A percentile compares a stretch with the other conserved stretches of the same genome.
phyloP scores from a whole-genome alignment of 2,888 invertebrate genomes.

The Stegophylla sp. region DNA sequence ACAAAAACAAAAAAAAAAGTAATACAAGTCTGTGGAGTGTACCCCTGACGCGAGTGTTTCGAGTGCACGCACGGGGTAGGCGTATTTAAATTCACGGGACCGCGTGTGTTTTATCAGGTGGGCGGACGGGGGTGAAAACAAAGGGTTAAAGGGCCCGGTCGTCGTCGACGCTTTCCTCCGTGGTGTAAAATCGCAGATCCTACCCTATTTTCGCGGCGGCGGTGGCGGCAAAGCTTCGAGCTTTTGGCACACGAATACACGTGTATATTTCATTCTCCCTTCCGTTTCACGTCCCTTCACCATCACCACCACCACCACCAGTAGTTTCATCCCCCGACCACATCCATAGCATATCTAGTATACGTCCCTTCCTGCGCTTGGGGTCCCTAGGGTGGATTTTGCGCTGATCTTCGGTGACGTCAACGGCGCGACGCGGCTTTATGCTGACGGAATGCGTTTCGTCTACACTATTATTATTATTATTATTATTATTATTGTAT shows the following conservation, averaged over 20 bases:
- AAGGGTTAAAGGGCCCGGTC: background rate
- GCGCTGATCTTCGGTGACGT: slow-evolving; percentile 15
- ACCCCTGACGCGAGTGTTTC: no score
- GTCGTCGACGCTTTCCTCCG: background rate
- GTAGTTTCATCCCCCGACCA: background rate
- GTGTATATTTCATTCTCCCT: background rate
- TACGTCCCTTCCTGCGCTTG: background rate
- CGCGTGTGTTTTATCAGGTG: background rate
- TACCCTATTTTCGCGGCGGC: background rate
- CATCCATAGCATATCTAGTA: no score
- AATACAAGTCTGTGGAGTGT: background rate
- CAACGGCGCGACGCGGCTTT: background rate
- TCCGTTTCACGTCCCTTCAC: background rate
- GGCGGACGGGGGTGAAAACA: background rate
- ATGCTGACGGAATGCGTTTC: background rate
- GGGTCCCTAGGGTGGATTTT: slow-evolving; percentile 31
- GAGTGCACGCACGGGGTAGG: background rate
- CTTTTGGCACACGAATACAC: background rate
- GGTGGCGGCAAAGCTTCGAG: background rate
- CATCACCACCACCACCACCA: background rate
- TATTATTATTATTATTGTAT: no score
- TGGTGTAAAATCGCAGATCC: background rate
- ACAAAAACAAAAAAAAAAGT: no score
- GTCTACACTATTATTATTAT: no score
- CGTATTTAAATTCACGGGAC: no score